Evolutionary conservation across 2,113 vertebrate species (phyloP).

Genomic region (Andinoacara biseriatus): DNA sequence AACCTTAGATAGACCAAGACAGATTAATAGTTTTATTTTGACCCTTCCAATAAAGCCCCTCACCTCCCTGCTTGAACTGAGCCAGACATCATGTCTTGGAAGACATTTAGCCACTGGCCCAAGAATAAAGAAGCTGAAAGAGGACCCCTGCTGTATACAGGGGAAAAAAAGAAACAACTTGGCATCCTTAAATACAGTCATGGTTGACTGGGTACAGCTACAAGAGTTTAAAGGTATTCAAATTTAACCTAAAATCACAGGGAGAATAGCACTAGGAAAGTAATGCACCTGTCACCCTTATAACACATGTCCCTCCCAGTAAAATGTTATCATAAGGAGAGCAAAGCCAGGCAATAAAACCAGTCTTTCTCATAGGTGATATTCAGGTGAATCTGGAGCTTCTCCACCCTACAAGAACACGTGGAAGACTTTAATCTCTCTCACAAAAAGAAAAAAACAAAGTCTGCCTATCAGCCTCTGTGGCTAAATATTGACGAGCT

Average conservation of each 20-base stretch:
- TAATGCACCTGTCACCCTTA: conserved; percentile 52
- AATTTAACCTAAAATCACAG: conserved; percentile 33
- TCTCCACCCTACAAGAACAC: conserved; percentile 7
- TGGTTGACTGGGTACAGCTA: conserved; percentile 30
- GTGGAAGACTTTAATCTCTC: conserved; percentile 46
- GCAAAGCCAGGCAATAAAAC: conserved; percentile 50
- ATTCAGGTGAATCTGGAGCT: conserved; percentile 12
- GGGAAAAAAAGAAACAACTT: conserved; percentile 20
- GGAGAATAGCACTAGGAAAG: conserved; percentile 25
- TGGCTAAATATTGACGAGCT: conserved; percentile 61
- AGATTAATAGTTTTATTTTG: conserved; percentile 64
- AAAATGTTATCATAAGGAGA: conserved; percentile 51
- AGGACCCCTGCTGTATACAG: conserved; percentile 49
- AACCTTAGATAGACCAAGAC: conserved; percentile 38
- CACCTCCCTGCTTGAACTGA: conserved; percentile 48
- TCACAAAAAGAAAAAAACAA: conserved; percentile 14
- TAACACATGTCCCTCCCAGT: conserved; percentile 27
- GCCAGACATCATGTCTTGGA: conserved; percentile 70
- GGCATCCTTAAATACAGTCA: conserved; percentile 51
- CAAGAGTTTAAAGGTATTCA: conserved; percentile 48
- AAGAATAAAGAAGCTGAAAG: conserved; percentile 56
- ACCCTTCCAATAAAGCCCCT: conserved; percentile 55
- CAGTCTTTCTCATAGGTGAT: neutral
- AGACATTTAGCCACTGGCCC: conserved; percentile 45
- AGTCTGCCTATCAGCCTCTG: neutral